Percentiles rank a stretch among this genome's conserved stretches.
Conservation (phyloP, 2,888 invertebrate genomes). For the Hirtodrosophila alboralis region DNA sequence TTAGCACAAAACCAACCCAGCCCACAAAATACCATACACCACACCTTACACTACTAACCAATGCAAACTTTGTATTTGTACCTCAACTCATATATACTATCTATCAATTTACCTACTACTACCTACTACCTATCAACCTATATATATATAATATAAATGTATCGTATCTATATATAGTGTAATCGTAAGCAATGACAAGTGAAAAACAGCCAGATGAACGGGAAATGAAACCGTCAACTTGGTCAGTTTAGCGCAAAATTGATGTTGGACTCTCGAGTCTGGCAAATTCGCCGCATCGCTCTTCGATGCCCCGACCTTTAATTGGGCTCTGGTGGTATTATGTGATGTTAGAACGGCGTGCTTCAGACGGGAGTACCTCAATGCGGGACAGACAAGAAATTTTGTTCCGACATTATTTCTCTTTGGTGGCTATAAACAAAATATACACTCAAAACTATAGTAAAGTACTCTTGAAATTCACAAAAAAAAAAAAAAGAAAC, state of each 20-base stretch:
- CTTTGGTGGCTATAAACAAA: conserved; percentile 54
- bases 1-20: conserved; percentile 25
- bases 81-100: conserved; percentile 35
- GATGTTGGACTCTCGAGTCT: conserved; percentile 83
- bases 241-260: conserved; percentile 83
- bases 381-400: conserved; percentile 82
- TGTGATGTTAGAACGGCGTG: conserved; percentile 74
- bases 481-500: too few relatives aligned
- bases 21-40: conserved; percentile 19
- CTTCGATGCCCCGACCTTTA: conserved; percentile 35
- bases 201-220: conserved; percentile 65
- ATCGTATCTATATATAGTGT: conserved; percentile 38
- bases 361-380: conserved; percentile 83
- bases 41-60: conserved; percentile 26
- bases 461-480: conserved; percentile 23
- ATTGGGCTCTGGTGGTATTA: conserved; percentile 33
- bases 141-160: conserved; percentile 43
- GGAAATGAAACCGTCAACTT: conserved; percentile 27
- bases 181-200: conserved; percentile 79
- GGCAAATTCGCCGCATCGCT: conserved; percentile 73
- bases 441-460: conserved; percentile 38
- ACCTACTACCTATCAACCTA: conserved; percentile 12
- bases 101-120: conserved; percentile 23
- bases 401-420: too few relatives aligned
- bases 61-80: conserved; percentile 25